Evolutionary conservation across 2,888 invertebrate species (phyloP), one percentile per base, ranked within the genome.

Genomic region (Diaphora mendica): DNA sequence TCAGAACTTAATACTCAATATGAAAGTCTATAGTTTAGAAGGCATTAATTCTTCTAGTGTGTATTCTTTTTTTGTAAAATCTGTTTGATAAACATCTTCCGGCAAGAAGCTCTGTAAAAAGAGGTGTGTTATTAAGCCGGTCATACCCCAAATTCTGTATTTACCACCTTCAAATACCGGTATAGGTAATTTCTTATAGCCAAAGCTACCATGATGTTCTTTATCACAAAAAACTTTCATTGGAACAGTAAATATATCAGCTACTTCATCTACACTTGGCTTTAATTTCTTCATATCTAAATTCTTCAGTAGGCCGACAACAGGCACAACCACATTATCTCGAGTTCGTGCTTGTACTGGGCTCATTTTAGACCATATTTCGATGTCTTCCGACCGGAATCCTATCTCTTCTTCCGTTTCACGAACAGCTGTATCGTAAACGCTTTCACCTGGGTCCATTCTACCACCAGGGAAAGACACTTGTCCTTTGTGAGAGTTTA

Each of bases 331-430:
- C 33, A 96, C 90, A 39, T 97, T 93, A 68, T 96, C 92, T 68
- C 84, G 85, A 74, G 94, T 91, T 2, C 92, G 83, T 23, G 93
- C 92, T 72, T 88, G 89, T 1, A 94, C 79, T 68, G 80, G 79
- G 3, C 89, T 79, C 93, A 94, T 92, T 78, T 86, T 80, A 2
- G 97, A 96, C 98, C 98, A 98, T 39, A 98, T 90, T 48, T 97
- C 96, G 0, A 98, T 93, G 20, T 94, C 91, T 1, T 95, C 88
- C 8, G 93, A 91, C 0, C 95, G 88, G 39, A 99, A 95, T 0
- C 98, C 98, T 9, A 99, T 96, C 92, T 99, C 99, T 92, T 99
- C 99, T 88, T 98, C 96, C 0, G 99, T 98, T 95, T 99, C 99
- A 71, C 99, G 95, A 1, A 99, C 85, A 0, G 99, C 99, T 17